Evolutionary conservation across 2,797 vertebrate species (phyloP).

Genomic region (Glyptemys insculpta): DNA sequence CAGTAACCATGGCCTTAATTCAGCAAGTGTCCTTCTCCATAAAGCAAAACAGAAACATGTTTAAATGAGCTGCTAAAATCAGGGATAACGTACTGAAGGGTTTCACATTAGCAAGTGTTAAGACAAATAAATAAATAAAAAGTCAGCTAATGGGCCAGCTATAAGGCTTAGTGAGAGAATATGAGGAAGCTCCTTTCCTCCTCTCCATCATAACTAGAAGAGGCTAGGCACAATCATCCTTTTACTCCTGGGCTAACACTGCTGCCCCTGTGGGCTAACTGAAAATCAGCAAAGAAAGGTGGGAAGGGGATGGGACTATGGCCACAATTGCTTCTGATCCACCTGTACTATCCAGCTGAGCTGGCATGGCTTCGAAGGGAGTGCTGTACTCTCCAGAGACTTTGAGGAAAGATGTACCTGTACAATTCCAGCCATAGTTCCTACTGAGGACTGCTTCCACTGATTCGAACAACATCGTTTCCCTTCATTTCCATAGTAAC

Average conservation of each 20-base stretch:
- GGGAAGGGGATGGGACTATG: accelerated
- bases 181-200: accelerated
- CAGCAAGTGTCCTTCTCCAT: background rate
- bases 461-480: background rate
- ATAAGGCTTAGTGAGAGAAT: background rate
- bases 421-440: background rate
- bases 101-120: background rate
- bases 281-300: background rate
- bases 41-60: background rate
- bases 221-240: background rate
- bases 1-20: background rate
- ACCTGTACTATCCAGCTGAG: background rate
- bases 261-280: background rate
- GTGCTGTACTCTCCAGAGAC: accelerated
- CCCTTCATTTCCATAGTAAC: background rate
- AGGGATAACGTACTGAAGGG: background rate
- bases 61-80: background rate
- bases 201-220: background rate
- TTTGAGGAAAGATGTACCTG: background rate
- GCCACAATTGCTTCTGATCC: background rate
- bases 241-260: background rate
- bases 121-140: background rate
- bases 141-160: background rate
- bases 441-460: background rate
- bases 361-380: background rate